Base-by-base conservation (phyloP, 2,888 invertebrate genomes). In the Danaus chrysippus region DNA sequence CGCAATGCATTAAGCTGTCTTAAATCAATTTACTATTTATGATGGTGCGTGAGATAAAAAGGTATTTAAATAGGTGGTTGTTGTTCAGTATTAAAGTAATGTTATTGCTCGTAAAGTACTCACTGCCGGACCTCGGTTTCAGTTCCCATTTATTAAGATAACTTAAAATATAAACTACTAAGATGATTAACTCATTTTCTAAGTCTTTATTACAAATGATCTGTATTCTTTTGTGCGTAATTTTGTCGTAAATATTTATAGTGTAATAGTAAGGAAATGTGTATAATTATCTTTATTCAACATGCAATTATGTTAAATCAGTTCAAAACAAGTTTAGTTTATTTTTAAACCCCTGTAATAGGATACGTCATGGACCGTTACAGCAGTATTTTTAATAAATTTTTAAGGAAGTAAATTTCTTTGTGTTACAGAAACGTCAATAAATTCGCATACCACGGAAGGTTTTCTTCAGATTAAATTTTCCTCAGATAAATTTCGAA, bases 141-240 rank as follows among this genome's bases (percentile, higher is more conserved):
- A 81, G 81, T 77, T 78, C 71, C 74, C 68, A 73, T 75, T 76
- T 78, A 81, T 81, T 81, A 80, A 82, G 79, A 76, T 78, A 80
- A 79, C 75, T 76, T 71, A 76, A 77, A 76, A 76, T 76, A 81
- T 78, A 75, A 69, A 73, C 68, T 61, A 62, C 57, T 43, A 43
- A 23, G 19, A 53, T 58, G 56, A 64, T 64, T 17, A 23, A 60
- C 56, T 56, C 19, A 59, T 64, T 59, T 60, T 17, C 23, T 42
- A 12, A 44, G 42, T 55, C 57, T 64, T 66, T 62, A 46, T 42
- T 46, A 42, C 46, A 58, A 57, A 60, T 64, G 62, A 66, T 62
- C 49, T 10, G 11, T 49, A 15, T 10, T 11, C 10, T 49, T 17
- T 3, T 17, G 17, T 49, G 10, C 10, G 11, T 49, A 49, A 49